These are phyloP conservation scores for Diceros bicornis DNA, from an alignment of 2,797 vertebrate species.

Conservation along the genomic window DNA sequence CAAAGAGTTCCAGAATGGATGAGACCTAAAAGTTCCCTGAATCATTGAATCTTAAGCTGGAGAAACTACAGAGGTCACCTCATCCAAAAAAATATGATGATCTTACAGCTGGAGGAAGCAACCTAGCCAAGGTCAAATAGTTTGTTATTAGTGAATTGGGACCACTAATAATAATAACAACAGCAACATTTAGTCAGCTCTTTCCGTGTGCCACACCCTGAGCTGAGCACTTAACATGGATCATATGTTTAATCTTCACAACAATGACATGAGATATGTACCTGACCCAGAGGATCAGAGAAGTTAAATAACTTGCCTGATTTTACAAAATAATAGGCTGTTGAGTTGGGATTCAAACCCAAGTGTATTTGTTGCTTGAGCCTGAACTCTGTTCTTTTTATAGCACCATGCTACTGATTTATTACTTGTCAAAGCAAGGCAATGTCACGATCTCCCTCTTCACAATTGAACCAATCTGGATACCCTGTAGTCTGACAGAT, in stretches of 20 bases:
- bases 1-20: neutral
- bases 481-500: neutral
- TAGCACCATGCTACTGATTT: neutral
- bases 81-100: neutral
- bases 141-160: neutral
- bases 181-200: neutral
- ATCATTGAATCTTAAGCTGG: slow-evolving; percentile 49
- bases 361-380: neutral
- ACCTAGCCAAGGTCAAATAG: neutral
- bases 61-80: slow-evolving; percentile 8
- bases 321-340: neutral
- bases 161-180: neutral
- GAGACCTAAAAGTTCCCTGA: slow-evolving; percentile 19
- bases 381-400: neutral
- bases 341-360: neutral
- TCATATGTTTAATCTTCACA: neutral
- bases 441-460: neutral
- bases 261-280: neutral
- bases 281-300: neutral
- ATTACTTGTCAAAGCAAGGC: neutral
- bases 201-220: neutral
- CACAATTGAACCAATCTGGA: neutral
- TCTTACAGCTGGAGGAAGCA: slow-evolving; percentile 25
- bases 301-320: neutral
- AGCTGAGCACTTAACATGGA: neutral